Base-by-base conservation (phyloP, 2,113 vertebrate species). In the Phyllostomus hastatus region DNA sequence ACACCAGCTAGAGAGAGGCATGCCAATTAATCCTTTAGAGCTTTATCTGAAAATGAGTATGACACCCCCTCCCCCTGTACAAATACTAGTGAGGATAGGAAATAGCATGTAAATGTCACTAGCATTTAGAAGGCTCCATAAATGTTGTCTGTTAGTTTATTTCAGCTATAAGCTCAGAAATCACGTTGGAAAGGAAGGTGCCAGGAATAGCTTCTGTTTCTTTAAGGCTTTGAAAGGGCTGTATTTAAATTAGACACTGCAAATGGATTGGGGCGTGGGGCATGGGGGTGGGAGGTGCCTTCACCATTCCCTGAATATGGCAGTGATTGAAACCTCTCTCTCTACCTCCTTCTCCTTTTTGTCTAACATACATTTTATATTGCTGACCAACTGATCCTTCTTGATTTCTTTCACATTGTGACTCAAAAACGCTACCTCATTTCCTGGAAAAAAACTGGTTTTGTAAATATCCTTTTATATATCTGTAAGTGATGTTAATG, bases 371-470 rank as follows among this genome's bases (percentile, higher is more conserved):
- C 3, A 0, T 69, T 92, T 96, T 76, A 64, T 73, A 59, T 89
- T 19, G 33, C 89, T 64, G 38, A 69, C 82, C 91, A 88, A 66
- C 41, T 33, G 78, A 70, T 94, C 50, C 88, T 87, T 78, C 93
- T 57, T 89, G 93, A 95, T 97, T 88, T 94, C 86, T 86, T 94
- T 89, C 87, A 86, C 43, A 80, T 61, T 43, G n/a, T 38, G 91
- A 82, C 48, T 96, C 67, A 64, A 57, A 93, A 97, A 96, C 86
- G 20, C 88, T 66, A 61, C 88, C 76, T 97, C 91, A 83, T 97
- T 96, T 97, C 94, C 89, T 72, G 33, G 35, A 70, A 88, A 89
- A 83, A 70, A 64, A 16, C 5, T 82, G 33, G 61, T 75, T 95
- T 86, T 94, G 85, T 94, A 95, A 94, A 94, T 86, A 86, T 8